phyloP scores from a whole-genome alignment of 2,113 vertebrate genomes.

The Paramisgurnus dabryanus region DNA sequence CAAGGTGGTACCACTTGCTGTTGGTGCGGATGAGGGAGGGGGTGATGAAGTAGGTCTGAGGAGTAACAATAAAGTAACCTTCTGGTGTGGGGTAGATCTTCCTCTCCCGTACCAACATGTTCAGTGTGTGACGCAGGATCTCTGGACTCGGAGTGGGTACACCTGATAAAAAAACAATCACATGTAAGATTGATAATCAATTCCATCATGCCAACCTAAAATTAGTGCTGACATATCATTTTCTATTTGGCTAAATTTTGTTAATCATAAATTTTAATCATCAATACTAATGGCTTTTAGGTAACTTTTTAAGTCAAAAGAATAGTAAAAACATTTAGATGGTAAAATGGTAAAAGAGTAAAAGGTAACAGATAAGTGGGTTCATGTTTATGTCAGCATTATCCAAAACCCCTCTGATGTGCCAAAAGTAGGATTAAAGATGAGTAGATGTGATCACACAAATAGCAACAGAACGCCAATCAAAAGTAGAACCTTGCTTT shows the following conservation, averaged over 20 bases:
- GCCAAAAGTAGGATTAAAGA: slow-evolving; percentile 4
- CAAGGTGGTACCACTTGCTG: slow-evolving; percentile 99
- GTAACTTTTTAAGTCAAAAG: neutral
- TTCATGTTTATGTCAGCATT: slow-evolving; percentile 35
- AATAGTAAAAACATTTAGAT: neutral
- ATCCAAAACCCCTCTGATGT: neutral
- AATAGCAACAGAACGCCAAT: slow-evolving; percentile 19
- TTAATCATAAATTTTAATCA: neutral
- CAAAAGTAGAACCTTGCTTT: slow-evolving; percentile 18
- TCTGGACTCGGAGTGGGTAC: slow-evolving; percentile 96
- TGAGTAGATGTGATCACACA: slow-evolving; percentile 36
- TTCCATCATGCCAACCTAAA: neutral
- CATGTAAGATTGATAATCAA: neutral
- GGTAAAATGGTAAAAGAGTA: neutral
- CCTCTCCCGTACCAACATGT: slow-evolving; percentile 93
- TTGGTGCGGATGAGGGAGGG: slow-evolving; percentile 97
- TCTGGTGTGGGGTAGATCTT: slow-evolving; percentile 97
- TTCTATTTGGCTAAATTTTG: neutral
- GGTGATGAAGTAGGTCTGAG: slow-evolving; percentile 98
- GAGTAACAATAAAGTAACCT: slow-evolving; percentile 98
- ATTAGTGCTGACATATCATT: neutral
- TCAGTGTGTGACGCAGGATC: slow-evolving; percentile 93
- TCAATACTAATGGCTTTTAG: neutral
- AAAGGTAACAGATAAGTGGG: neutral
- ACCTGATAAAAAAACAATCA: slow-evolving; percentile 69